Evolutionary conservation across 2,113 vertebrate genomes (phyloP).

Genomic region (Jaculus jaculus): DNA sequence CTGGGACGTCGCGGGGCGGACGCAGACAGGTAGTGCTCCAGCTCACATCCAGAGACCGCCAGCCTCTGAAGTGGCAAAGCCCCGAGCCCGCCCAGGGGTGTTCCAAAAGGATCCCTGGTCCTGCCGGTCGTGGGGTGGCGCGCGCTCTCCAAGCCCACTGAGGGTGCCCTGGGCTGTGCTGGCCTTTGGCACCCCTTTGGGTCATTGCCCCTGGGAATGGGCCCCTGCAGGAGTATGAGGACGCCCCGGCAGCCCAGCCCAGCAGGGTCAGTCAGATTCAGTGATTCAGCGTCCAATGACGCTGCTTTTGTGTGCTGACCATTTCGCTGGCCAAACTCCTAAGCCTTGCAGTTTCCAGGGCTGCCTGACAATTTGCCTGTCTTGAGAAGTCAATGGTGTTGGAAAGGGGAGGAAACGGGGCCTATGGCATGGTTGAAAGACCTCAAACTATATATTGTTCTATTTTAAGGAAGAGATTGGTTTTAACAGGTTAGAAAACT

Average conservation of each 20-base stretch:
- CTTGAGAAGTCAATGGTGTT: background rate
- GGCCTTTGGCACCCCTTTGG: background rate
- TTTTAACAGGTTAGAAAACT: background rate
- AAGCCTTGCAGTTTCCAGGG: background rate
- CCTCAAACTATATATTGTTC: background rate
- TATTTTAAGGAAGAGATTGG: background rate
- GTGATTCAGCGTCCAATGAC: background rate
- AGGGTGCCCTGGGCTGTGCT: fast-evolving
- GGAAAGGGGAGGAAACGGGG: background rate
- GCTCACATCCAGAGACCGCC: fast-evolving
- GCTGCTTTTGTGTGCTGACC: background rate
- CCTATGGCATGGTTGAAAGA: background rate
- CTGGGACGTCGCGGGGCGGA: fast-evolving
- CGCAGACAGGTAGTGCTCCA: fast-evolving
- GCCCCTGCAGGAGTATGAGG: fast-evolving
- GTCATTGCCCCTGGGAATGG: background rate
- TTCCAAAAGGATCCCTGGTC: background rate
- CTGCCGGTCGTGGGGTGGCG: background rate
- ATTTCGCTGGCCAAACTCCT: too few relatives aligned
- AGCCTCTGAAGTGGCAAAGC: background rate
- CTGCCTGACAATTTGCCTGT: background rate
- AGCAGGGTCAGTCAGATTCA: fast-evolving
- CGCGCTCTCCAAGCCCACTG: background rate
- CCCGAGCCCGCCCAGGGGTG: background rate
- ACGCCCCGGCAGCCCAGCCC: background rate